phyloP scores from a whole-genome alignment of 2,888 invertebrate species.

The Capitulum mitella region DNA sequence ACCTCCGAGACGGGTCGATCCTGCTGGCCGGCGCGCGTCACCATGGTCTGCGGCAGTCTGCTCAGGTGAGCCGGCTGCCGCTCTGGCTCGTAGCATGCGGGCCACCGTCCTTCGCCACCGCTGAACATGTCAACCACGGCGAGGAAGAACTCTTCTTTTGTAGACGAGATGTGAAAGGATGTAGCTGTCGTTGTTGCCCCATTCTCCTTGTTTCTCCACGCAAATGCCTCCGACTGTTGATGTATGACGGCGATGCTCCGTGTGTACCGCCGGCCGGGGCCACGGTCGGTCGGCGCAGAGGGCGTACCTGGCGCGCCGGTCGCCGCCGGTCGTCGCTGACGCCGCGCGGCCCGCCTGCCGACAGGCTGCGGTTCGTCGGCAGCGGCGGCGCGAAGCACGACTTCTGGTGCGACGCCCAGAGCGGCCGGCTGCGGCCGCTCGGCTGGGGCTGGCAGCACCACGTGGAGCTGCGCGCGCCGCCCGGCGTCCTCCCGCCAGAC shows the following conservation, averaged over 20 bases:
- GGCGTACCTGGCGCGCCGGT: not conserved
- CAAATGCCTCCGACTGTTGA: not conserved
- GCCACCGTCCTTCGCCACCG: no score
- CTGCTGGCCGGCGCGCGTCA: not conserved
- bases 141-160: not conserved
- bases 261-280: not conserved
- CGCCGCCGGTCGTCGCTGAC: not conserved
- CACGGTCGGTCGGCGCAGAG: not conserved
- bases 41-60: not conserved
- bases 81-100: no score
- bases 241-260: not conserved
- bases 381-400: not conserved
- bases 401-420: not conserved
- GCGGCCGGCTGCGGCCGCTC: not conserved
- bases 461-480: not conserved
- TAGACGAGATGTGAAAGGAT: not conserved
- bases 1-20: not conserved
- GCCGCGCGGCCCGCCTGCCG: not conserved
- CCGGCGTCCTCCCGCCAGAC: not conserved
- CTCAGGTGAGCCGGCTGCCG: constrained; percentile 20
- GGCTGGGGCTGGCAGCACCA: not conserved
- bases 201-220: not conserved
- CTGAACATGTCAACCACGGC: not conserved
- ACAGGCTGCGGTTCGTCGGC: not conserved
- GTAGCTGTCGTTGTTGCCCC: not conserved